These are phyloP conservation scores for Ametastegia equiseti DNA, from an alignment of 2,888 invertebrate genomes.

Conservation along the genomic window DNA sequence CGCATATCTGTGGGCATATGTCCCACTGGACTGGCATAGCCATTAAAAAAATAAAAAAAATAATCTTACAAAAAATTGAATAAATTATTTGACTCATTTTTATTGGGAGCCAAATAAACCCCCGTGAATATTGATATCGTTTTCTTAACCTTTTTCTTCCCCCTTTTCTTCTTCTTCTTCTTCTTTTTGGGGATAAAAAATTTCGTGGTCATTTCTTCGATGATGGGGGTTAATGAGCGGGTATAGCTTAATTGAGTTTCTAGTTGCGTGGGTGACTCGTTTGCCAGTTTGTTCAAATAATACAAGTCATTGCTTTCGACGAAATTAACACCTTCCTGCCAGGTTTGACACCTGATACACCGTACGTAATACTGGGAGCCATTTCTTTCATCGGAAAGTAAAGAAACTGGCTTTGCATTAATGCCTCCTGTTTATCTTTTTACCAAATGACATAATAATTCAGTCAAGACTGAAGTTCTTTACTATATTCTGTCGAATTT, in stretches of 20 bases:
- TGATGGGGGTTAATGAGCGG: neutral
- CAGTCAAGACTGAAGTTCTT: neutral
- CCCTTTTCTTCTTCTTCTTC: neutral
- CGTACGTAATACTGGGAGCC: constrained; percentile 49
- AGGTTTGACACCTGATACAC: constrained; percentile 63
- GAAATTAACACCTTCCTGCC: constrained; percentile 64
- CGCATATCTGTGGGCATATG: neutral
- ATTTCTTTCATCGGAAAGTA: constrained; percentile 3
- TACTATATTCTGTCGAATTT: neutral
- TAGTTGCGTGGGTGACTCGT: constrained; percentile 24
- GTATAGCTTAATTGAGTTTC: neutral
- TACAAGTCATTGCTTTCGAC: constrained; percentile 62
- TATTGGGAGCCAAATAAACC: constrained; percentile 23
- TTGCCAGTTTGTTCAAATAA: constrained; percentile 38
- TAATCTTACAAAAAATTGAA: neutral
- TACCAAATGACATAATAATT: constrained; percentile 12
- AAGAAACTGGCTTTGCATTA: neutral
- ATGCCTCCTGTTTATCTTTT: neutral
- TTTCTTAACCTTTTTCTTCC: neutral
- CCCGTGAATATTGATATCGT: constrained; percentile 32
- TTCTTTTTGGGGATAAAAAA: neutral
- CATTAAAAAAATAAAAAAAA: neutral
- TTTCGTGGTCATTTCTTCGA: neutral
- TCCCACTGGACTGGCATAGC: too few species aligned
- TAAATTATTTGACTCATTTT: constrained; percentile 54